Evolutionary conservation across 2,888 invertebrate genomes (phyloP).

Genomic region (Drosophila silvestris): DNA sequence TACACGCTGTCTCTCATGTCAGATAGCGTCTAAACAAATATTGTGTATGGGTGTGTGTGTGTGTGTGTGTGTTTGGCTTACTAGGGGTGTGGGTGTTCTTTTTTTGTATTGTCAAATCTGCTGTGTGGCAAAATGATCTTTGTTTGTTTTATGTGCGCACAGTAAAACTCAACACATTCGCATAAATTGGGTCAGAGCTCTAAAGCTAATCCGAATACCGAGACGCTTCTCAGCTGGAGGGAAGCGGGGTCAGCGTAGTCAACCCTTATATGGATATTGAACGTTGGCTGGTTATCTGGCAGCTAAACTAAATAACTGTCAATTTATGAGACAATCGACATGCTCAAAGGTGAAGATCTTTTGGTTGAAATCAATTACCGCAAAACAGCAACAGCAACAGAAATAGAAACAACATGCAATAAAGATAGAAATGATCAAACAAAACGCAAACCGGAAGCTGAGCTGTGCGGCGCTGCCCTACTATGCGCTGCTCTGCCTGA

Average conservation of each 20-base stretch:
- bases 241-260: neutral
- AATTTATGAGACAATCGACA: slow-evolving; percentile 65
- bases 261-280: slow-evolving; percentile 42
- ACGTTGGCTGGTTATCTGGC: slow-evolving; percentile 6
- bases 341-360: slow-evolving; percentile 67
- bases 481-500: slow-evolving; percentile 51
- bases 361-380: slow-evolving; percentile 75
- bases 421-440: slow-evolving; percentile 44
- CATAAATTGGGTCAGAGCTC: slow-evolving; percentile 64
- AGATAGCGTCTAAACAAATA: slow-evolving; percentile 38
- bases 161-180: slow-evolving; percentile 47
- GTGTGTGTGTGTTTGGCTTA: slow-evolving; percentile 26
- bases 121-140: slow-evolving; percentile 38
- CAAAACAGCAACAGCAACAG: slow-evolving; percentile 28
- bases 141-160: slow-evolving; percentile 54
- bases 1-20: slow-evolving; percentile 51
- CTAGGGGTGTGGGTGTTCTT: slow-evolving; percentile 38
- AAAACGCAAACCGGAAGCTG: slow-evolving; percentile 71
- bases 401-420: slow-evolving; percentile 41
- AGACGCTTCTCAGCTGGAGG: slow-evolving; percentile 2
- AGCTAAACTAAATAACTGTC: slow-evolving; percentile 64
- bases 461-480: slow-evolving; percentile 54
- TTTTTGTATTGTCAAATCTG: slow-evolving; percentile 45
- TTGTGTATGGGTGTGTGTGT: neutral
- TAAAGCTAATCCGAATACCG: slow-evolving; percentile 48